A percentile compares a stretch with the other conserved stretches of the same genome.
These are phyloP conservation scores for Paracyprichromis sp. DNA, from an alignment of 2,113 vertebrate genomes.

Conservation along the genomic window DNA sequence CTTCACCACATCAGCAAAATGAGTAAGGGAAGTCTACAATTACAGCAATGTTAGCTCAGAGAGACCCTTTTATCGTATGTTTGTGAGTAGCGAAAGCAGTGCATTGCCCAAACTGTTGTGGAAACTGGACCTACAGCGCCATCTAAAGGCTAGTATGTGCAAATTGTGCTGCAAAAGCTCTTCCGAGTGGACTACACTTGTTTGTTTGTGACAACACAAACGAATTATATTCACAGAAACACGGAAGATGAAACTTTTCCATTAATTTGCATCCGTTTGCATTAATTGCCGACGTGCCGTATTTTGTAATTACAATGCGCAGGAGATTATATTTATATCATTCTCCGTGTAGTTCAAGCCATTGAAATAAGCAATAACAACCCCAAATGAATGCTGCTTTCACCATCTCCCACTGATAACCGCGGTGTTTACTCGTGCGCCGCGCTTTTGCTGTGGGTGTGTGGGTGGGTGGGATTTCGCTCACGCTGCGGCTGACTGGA, in stretches of 20 bases:
- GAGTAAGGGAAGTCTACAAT: background rate
- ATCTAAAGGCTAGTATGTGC: background rate
- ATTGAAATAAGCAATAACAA: background rate
- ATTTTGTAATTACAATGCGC: background rate
- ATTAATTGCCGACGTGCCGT: background rate
- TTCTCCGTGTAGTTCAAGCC: background rate
- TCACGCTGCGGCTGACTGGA: background rate
- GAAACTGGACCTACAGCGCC: background rate
- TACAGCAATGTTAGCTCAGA: background rate
- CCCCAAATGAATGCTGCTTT: background rate
- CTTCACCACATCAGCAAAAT: background rate
- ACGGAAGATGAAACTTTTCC: background rate
- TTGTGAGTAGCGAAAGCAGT: background rate
- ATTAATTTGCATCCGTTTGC: background rate
- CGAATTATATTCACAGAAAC: background rate
- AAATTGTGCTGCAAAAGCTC: background rate
- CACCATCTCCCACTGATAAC: background rate
- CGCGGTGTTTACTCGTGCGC: background rate
- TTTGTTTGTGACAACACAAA: background rate
- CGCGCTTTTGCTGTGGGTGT: background rate
- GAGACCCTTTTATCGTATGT: background rate
- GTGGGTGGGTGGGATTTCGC: constrained; percentile 29
- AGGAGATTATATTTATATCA: background rate
- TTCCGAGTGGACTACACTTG: background rate
- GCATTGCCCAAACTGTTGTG: background rate